Base-by-base conservation (phyloP, 1,140 invertebrate species). In the Brachionus sp. region DNA sequence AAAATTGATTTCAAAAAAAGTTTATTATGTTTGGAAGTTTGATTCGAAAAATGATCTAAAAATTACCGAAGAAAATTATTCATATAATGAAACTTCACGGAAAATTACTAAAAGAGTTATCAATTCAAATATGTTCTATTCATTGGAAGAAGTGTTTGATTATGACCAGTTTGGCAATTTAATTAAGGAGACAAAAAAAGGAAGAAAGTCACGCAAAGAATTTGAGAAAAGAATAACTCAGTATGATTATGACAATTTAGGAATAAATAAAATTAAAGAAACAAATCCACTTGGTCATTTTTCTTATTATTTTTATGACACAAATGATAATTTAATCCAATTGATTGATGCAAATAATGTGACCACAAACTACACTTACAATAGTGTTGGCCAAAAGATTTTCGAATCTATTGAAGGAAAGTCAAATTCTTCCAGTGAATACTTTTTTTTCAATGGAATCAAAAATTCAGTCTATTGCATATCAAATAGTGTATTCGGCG, bases 221-320 rank as follows among this genome's bases (percentile, higher is more conserved):
- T 25, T 62, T 62, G 57, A 62, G 57, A 19, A 62, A 62, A 62
- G 57, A 62, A 62, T 5, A 62, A 62, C 57, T 25, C 57, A 23
- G 57, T 62, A 62, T 62, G 57, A 62, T 62, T 62, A 62, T 62
- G 57, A 62, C 57, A 62, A 62, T 62, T 62, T 62, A 62, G 57
- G 57, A 62, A 62, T 62, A 62, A 62, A 62, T 62, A 62, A 62
- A 62, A 62, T 62, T 62, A 62, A 62, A 62, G 57, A 62, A 62
- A 62, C 57, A 62, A 62, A 62, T 62, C 57, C 57, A 62, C 57
- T 62, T 62, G 57, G 57, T 23, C 57, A 62, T 62, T 62, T 23
- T 62, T 23, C 57, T 62, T 62, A 62, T 62, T 62, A 23, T 62
- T 62, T 62, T 62, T 62, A 62, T 62, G 57, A 62, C 57, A 62